Evolutionary conservation across 2,113 vertebrate genomes (phyloP).

Genomic region (Carassius gibelio): DNA sequence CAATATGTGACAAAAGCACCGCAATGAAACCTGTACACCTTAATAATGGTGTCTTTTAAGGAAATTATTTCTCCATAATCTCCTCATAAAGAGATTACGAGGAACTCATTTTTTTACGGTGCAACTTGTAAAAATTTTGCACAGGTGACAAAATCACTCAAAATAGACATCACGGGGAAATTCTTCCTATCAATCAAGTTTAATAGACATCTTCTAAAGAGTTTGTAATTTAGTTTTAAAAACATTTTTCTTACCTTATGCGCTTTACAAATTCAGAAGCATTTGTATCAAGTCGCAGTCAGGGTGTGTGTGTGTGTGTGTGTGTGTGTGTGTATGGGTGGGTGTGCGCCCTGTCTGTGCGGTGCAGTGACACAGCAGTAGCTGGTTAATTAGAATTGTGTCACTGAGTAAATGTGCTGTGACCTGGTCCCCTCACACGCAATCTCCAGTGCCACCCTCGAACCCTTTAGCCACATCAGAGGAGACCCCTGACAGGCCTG

Average conservation of each 20-base stretch:
- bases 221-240: conserved; percentile 5
- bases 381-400: conserved; percentile 88
- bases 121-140: conserved; percentile 6
- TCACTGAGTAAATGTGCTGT: conserved; percentile 85
- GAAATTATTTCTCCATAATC: conserved; percentile 29
- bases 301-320: conserved; percentile 44
- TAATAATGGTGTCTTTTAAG: conserved; percentile 28
- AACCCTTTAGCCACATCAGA: conserved; percentile 56
- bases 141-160: conserved; percentile 27
- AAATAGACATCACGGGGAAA: conserved; percentile 1
- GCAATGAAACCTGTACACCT: conserved; percentile 22
- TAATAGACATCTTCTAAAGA: neutral
- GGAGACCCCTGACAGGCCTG: conserved; percentile 55
- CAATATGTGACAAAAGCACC: conserved; percentile 18
- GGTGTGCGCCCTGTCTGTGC: conserved; percentile 70
- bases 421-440: conserved; percentile 70
- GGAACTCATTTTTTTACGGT: conserved; percentile 1
- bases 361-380: conserved; percentile 82
- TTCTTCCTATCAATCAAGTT: neutral
- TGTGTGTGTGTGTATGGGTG: conserved; percentile 27
- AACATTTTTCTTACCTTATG: neutral
- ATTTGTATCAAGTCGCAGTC: conserved; percentile 11
- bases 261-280: neutral
- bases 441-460: conserved; percentile 21
- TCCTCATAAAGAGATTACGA: conserved; percentile 21